Base-by-base conservation (phyloP, 2,113 vertebrate species). In the Vimba vimba region DNA sequence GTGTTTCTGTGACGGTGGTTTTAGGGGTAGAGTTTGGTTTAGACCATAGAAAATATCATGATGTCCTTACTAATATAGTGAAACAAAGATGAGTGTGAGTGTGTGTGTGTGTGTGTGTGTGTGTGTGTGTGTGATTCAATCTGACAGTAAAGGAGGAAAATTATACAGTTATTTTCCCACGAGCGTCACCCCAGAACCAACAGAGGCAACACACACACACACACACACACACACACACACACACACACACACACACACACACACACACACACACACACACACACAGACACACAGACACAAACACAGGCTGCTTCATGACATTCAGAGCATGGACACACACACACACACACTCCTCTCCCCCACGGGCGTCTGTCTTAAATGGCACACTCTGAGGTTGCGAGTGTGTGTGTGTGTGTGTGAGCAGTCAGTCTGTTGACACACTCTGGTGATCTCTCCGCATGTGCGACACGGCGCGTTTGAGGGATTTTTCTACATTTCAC, bases 401-500 rank as follows among this genome's bases (percentile, higher is more conserved):
- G 45, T 85, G 83, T 76, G 73, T 57, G 81, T 76, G 57, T 60
- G 59, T 2, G 77, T 33, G 30, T 30, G 30, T 2, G 77, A 64
- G 60, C 55, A 30, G 64, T 75, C 80, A 69, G 39, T 82, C 79
- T 36, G 85, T 81, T 71, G 78, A 80, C 78, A 82, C 68, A 75
- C 68, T 81, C 52, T 47, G 62, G 43, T 52, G 64, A 82, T 82
- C 50, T 73, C 66, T 73, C 68, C 13, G 68, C 66, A 36, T 83
- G 50, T 83, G 66, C 33, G 68, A 83, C 68, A 36, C 15, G 6
- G 82, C 68, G 60, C 52, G 27, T 82, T 73, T 27, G 66, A 71
- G 30, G 76, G 23, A 71, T 79, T 80, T 86, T 76, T 82, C 33
- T 83, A 64, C 81, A 82, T 82, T 86, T 83, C 79, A 55, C 80